Base-by-base conservation (phyloP, 2,888 invertebrate genomes). In the Tiphia femorata region DNA sequence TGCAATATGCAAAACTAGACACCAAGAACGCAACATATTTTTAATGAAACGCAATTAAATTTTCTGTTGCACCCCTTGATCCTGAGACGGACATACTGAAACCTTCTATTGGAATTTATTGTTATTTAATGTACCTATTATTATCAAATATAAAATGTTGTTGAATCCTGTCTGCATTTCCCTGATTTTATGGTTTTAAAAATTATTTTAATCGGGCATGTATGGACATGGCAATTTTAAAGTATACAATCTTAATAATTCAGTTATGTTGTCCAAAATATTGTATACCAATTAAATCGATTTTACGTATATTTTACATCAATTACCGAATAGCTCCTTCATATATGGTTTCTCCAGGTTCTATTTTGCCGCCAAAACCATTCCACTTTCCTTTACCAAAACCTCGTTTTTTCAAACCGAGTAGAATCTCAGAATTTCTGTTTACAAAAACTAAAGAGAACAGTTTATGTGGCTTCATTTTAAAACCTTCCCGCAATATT, bases 351-450 rank as follows among this genome's bases (percentile, higher is more conserved):
- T 93, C 92, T 38, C 87, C 87, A 0, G 80, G 73, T 76, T 92
- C 89, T 1, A 92, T 87, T 86, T 92, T 93, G 14, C 93, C 93
- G 57, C 93, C 92, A 84, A 92, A 93, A 61, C 92, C 92, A 79
- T 93, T 92, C 92, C 92, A 92, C 70, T 89, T 88, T 48, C 90
- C 89, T 25, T 83, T 75, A 3, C 92, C 92, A 72, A 93, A 90
- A 23, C 92, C 92, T 53, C 91, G 86, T 75, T 92, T 92, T 78
- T 92, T 93, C 17, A 86, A 80, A 0, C 92, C 92, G 19, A 93
- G 83, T 29, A 93, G 84, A 62, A 92, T 73, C 43, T 81, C 65
- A 0, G 73, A 58, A 16, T 71, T 64, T 54, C 84, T 82, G 57
- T 84, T 77, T 2, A 88, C 76, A 51, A 88, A 84, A 0, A 86